Evolutionary conservation across 2,113 vertebrate species (phyloP).

Genomic region (Terrapene triunguis): DNA sequence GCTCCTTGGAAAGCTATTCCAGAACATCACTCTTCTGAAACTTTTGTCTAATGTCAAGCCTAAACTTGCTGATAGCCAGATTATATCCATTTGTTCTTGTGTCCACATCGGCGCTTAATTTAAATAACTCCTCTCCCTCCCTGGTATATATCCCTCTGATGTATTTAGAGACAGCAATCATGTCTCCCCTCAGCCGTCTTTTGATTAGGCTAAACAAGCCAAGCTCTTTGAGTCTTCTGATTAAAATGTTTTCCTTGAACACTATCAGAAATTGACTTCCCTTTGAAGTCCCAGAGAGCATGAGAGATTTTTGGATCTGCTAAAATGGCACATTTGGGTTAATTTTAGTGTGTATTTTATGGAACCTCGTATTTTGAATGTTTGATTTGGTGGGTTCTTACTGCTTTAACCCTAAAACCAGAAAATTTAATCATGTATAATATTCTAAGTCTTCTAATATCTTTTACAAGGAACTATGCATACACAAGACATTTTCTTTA

Average conservation of each 20-base stretch:
- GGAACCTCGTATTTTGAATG: background rate
- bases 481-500: background rate
- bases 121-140: background rate
- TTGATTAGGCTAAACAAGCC: background rate
- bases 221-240: background rate
- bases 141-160: no score
- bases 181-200: background rate
- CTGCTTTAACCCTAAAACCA: background rate
- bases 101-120: background rate
- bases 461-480: background rate
- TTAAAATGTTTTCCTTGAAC: conserved; percentile 3
- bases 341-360: background rate
- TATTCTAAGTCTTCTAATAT: background rate
- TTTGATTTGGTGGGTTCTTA: conserved; percentile 1
- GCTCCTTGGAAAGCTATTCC: background rate
- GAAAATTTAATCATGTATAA: background rate
- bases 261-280: background rate
- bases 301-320: background rate
- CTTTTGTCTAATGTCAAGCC: background rate
- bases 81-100: background rate
- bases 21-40: background rate
- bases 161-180: background rate
- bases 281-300: background rate
- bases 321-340: background rate
- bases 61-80: background rate